A percentile compares a stretch with the other conserved stretches of the same genome.
Conservation (phyloP, 2,113 vertebrate genomes). For the Catharus bicknelli region DNA sequence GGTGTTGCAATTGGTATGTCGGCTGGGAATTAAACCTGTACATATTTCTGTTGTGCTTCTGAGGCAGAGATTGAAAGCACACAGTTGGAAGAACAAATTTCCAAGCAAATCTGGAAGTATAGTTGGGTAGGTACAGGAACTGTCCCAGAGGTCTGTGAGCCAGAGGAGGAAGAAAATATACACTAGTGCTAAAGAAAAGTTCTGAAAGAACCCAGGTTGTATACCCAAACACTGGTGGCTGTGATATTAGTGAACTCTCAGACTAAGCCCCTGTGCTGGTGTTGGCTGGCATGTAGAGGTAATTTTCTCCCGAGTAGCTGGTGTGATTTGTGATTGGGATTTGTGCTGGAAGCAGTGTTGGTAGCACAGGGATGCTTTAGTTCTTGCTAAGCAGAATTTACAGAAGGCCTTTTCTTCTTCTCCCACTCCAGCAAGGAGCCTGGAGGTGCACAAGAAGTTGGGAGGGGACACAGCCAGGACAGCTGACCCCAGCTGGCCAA, state of each 20-base stretch:
- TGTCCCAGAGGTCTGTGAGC: neutral
- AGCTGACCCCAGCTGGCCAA: neutral
- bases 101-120: neutral
- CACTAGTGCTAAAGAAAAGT: neutral
- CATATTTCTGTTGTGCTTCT: neutral
- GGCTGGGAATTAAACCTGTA: neutral
- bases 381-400: neutral
- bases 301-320: neutral
- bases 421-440: rapidly evolving
- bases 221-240: neutral
- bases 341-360: neutral
- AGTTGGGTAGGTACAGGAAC: neutral
- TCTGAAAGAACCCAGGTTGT: neutral
- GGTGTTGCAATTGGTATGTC: neutral
- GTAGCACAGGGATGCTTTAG: neutral
- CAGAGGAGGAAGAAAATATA: neutral
- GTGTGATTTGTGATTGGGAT: neutral
- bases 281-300: neutral
- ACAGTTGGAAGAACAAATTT: neutral
- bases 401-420: neutral
- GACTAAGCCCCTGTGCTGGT: neutral
- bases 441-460: neutral
- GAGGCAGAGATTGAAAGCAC: neutral
- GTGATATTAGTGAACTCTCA: neutral
- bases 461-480: neutral